phyloP scores from a whole-genome alignment of 2,888 invertebrate species.

The Megalurothrips usitatus region DNA sequence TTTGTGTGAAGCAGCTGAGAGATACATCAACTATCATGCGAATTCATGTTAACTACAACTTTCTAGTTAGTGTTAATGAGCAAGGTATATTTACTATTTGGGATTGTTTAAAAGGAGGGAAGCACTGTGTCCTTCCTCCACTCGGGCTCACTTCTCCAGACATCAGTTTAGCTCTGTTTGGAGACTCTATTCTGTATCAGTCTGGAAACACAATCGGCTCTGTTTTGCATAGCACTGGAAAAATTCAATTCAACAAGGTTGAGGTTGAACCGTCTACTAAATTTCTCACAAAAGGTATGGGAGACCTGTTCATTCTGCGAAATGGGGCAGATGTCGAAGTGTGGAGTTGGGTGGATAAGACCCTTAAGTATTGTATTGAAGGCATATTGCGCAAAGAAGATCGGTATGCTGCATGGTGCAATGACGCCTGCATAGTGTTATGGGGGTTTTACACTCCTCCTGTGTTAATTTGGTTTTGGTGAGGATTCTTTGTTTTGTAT shows the following conservation, averaged over 20 bases:
- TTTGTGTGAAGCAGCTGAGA: neutral
- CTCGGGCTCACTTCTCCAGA: neutral
- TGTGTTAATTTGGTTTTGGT: neutral
- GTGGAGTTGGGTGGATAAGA: conserved; percentile 6
- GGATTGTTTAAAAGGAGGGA: conserved; percentile 9
- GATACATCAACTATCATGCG: conserved; percentile 3
- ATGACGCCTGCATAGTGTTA: neutral
- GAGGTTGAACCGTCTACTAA: conserved; percentile 7
- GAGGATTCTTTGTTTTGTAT: neutral
- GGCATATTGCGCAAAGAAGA: neutral
- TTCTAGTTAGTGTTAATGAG: neutral
- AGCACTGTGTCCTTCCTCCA: neutral
- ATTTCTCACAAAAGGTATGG: conserved; percentile 16
- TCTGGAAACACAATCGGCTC: neutral
- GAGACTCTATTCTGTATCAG: conserved; percentile 5
- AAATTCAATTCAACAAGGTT: conserved; percentile 1
- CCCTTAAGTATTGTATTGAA: neutral
- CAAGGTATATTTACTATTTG: conserved; percentile 18
- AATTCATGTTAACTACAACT: neutral
- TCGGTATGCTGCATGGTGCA: conserved; percentile 9
- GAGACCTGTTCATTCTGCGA: neutral
- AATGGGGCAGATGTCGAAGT: conserved; percentile 14
- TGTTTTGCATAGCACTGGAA: neutral
- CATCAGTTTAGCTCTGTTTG: neutral
- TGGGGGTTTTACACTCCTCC: conserved; percentile 11